Base-by-base conservation (phyloP, 2,797 vertebrate genomes). In the Astyanax mexicanus region DNA sequence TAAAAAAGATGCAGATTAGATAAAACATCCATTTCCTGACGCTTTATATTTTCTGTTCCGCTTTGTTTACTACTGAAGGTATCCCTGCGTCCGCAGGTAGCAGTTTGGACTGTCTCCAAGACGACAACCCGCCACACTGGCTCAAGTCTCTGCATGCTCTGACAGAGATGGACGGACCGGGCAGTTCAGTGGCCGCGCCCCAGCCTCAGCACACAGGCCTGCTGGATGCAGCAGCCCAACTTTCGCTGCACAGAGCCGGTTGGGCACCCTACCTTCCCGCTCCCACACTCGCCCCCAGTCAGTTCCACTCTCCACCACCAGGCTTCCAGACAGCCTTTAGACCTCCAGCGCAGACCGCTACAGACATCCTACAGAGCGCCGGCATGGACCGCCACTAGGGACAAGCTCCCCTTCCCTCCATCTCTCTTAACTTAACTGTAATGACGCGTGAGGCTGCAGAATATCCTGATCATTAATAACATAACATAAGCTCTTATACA, bases 291-390 rank as follows among this genome's bases (percentile, higher is more conserved):
- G 94, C 96, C 72, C 89, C 94, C 94, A 96, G 92, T 88, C 93
- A 93, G 85, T 98, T 96, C 91, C 97, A 99, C 89, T 98, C 97
- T 87, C 97, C 97, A 70, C 97, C 97, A 58, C 98, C 98, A 84
- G 97, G 98, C 88, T 99, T 99, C 89, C 98, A 98, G 94, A 96
- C 96, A 86, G 95, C 97, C 92, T 98, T 99, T 96, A 98, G 97
- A 97, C 95, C 96, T 89, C 95, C 96, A 84, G 96, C 93, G 93
- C 98, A 99, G 96, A 94, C 94, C 80, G 91, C 95, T 92, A 96
- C 98, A 97, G 97, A 99, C 95, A 94, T 99, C 95, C 93, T 99
- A 98, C 97, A 99, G 96, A 99, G 96, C 86, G 96, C 97, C 80
- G 93, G 95, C 72, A 95, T 96, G 94, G 97, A 99, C 93, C 97